Conservation (phyloP, 1,140 invertebrate genomes). For the Ostrea edulis region DNA sequence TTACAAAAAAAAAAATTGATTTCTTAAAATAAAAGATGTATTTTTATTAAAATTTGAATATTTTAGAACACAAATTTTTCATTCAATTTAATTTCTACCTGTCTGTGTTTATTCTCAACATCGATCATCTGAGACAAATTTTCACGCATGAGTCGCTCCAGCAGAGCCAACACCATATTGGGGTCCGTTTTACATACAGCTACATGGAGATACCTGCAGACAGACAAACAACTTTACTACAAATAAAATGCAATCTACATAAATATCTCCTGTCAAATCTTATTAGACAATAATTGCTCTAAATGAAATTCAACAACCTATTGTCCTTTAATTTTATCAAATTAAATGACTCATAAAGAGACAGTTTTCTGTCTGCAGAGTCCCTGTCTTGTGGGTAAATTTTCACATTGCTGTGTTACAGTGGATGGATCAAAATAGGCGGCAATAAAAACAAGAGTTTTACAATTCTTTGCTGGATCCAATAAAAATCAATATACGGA, state of each 20-base stretch:
- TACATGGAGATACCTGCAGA: slow-evolving; percentile 68
- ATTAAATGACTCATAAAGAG: not conserved
- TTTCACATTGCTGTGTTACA: not conserved
- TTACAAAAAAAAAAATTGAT: not conserved
- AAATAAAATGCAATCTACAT: not conserved
- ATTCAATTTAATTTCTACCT: slow-evolving; percentile 52
- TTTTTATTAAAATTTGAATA: no score
- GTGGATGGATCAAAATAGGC: not conserved
- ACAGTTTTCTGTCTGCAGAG: not conserved
- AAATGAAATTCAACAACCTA: not conserved
- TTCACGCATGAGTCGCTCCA: slow-evolving; percentile 67
- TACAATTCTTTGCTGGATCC: not conserved
- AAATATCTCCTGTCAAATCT: not conserved
- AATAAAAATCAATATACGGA: slow-evolving; percentile 28
- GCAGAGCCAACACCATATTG: slow-evolving; percentile 67
- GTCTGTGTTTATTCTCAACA: slow-evolving; percentile 63
- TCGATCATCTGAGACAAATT: slow-evolving; percentile 66
- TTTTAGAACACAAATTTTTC: not conserved
- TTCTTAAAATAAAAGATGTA: not conserved
- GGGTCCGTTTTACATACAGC: slow-evolving; percentile 66
- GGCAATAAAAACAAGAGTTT: not conserved
- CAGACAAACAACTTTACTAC: slow-evolving; percentile 1
- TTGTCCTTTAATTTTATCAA: not conserved
- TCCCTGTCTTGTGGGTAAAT: not conserved
- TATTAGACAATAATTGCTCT: not conserved